Evolutionary conservation across 2,113 vertebrate genomes (phyloP).

Genomic region (Zosterops hypoxanthus): DNA sequence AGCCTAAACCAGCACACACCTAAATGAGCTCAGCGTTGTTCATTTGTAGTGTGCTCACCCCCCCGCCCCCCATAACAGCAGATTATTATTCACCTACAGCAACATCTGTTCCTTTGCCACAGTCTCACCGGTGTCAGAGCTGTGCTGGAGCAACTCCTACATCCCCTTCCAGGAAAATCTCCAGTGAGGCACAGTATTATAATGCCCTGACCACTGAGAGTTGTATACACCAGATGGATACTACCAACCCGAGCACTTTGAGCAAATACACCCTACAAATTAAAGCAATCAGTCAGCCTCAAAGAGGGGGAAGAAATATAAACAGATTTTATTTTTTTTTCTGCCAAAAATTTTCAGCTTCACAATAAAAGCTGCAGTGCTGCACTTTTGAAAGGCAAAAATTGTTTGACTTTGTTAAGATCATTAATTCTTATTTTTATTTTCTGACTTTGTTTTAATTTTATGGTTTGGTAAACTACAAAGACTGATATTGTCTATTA

Average conservation of each 20-base stretch:
- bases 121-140: constrained; percentile 27
- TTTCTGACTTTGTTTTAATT: not conserved
- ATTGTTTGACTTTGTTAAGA: not conserved
- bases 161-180: constrained; percentile 50
- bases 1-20: not conserved
- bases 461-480: not conserved
- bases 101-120: constrained; percentile 58
- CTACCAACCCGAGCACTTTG: constrained; percentile 22
- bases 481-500: not conserved
- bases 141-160: constrained; percentile 31
- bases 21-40: not conserved
- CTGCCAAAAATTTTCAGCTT: constrained; percentile 7
- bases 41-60: not conserved
- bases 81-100: constrained; percentile 58
- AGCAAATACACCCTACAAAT: constrained; percentile 49
- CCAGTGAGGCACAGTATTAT: constrained; percentile 31
- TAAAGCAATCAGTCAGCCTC: constrained; percentile 56
- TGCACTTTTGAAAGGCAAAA: not conserved
- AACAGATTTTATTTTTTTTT: not conserved
- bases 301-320: constrained; percentile 9
- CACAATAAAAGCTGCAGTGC: not conserved
- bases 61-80: not conserved
- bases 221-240: constrained; percentile 57
- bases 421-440: not conserved
- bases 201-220: constrained; percentile 58